phyloP scores from a whole-genome alignment of 2,888 invertebrate genomes.

The Perithous albicinctus region DNA sequence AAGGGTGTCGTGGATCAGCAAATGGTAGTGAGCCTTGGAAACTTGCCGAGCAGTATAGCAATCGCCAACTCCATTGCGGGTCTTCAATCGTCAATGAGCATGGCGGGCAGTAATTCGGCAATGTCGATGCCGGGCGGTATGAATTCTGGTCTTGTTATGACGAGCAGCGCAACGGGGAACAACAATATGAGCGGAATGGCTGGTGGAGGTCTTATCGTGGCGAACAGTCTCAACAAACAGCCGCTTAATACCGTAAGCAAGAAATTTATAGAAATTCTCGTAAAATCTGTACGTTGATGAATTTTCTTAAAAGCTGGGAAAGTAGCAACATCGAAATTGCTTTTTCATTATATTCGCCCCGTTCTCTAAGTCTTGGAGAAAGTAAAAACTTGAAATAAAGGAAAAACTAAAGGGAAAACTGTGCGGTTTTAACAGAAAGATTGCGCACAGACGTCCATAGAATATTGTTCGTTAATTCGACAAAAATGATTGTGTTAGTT shows the following conservation, averaged over 20 bases:
- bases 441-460: too few relatives aligned
- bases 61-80: constrained; percentile 85
- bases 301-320: too few relatives aligned
- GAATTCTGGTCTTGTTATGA: constrained; percentile 91
- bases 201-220: constrained; percentile 90
- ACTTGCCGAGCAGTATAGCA: constrained; percentile 86
- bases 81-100: constrained; percentile 88
- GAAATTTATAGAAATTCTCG: too few relatives aligned
- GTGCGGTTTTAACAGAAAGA: too few relatives aligned
- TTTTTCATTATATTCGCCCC: too few relatives aligned
- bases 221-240: constrained; percentile 92
- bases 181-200: constrained; percentile 87
- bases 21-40: constrained; percentile 87
- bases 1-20: constrained; percentile 87
- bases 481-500: too few relatives aligned
- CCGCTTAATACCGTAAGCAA: constrained; percentile 85
- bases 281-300: too few relatives aligned
- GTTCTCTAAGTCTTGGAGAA: too few relatives aligned
- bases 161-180: constrained; percentile 89
- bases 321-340: too few relatives aligned
- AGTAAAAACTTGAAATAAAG: too few relatives aligned
- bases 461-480: too few relatives aligned
- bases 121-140: constrained; percentile 83
- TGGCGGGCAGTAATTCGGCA: constrained; percentile 84
- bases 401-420: too few relatives aligned